These are phyloP conservation scores for Rhinoraja longicauda DNA, from an alignment of 2,797 vertebrate genomes.

Conservation along the genomic window DNA sequence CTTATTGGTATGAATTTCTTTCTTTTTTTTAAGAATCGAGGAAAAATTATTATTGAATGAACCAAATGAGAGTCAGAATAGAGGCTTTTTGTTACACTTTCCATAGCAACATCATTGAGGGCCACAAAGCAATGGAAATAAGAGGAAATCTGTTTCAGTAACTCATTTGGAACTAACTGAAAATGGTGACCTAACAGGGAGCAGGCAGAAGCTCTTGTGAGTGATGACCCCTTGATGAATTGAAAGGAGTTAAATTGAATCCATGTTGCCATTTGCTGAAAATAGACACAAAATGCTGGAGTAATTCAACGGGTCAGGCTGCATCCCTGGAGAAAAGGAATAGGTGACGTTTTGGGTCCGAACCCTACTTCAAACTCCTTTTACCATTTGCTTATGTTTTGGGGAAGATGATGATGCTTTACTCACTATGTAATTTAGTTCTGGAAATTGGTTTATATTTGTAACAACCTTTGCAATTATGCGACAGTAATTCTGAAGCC, in stretches of 20 bases:
- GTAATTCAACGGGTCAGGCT: too few species aligned
- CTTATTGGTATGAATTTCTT: neutral
- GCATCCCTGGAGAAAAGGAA: too few species aligned
- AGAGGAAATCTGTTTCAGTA: conserved; percentile 10
- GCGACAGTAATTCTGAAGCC: neutral
- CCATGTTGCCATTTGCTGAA: neutral
- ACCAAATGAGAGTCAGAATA: neutral
- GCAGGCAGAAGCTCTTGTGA: neutral
- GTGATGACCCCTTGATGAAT: neutral
- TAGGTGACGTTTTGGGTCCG: too few species aligned
- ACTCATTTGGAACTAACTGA: neutral
- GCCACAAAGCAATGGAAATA: neutral
- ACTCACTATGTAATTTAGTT: neutral
- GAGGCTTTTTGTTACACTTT: neutral
- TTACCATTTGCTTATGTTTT: neutral
- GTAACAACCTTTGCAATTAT: neutral
- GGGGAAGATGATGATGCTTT: neutral
- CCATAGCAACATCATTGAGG: neutral
- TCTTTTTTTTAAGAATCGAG: neutral
- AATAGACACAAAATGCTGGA: too few species aligned
- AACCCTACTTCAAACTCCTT: too few species aligned
- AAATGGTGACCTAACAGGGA: neutral
- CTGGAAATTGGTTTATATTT: neutral
- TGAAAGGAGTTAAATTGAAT: conserved; percentile 11
- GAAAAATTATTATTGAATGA: neutral